Conservation (phyloP, 2,113 vertebrate species). For the Mirza zaza region DNA sequence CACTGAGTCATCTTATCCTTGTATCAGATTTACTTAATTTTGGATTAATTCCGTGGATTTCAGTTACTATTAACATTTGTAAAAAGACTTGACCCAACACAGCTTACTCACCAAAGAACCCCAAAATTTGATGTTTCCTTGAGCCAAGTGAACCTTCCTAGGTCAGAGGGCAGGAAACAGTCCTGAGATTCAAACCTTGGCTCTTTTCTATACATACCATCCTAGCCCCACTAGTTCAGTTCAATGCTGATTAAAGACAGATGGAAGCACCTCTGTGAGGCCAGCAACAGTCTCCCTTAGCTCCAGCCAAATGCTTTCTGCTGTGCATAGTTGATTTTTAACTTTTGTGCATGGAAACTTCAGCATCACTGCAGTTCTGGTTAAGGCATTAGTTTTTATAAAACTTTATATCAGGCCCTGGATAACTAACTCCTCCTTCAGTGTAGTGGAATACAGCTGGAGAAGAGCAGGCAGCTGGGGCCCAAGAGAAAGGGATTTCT, state of each 20-base stretch:
- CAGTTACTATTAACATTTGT: background rate
- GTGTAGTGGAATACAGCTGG: background rate
- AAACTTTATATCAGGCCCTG: slow-evolving; percentile 18
- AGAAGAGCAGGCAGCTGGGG: background rate
- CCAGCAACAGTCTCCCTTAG: background rate
- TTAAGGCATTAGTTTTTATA: background rate
- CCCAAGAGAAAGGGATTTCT: background rate
- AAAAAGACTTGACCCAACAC: background rate
- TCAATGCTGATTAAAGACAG: background rate
- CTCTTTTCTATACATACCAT: fast-evolving
- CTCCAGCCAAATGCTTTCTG: background rate
- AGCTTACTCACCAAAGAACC: background rate
- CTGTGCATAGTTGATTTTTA: background rate
- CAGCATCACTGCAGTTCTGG: background rate
- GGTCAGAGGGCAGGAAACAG: background rate
- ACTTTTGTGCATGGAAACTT: background rate
- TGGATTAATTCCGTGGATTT: background rate
- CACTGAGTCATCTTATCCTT: background rate
- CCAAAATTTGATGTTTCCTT: background rate
- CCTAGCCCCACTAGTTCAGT: background rate
- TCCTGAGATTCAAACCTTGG: background rate
- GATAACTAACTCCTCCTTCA: background rate
- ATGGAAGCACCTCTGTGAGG: background rate
- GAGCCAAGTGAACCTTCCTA: background rate
- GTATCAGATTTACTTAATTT: background rate